Evolutionary conservation across 2,797 vertebrate genomes (phyloP), one percentile per base, ranked within the genome.

Genomic region (Thaleichthys pacificus): DNA sequence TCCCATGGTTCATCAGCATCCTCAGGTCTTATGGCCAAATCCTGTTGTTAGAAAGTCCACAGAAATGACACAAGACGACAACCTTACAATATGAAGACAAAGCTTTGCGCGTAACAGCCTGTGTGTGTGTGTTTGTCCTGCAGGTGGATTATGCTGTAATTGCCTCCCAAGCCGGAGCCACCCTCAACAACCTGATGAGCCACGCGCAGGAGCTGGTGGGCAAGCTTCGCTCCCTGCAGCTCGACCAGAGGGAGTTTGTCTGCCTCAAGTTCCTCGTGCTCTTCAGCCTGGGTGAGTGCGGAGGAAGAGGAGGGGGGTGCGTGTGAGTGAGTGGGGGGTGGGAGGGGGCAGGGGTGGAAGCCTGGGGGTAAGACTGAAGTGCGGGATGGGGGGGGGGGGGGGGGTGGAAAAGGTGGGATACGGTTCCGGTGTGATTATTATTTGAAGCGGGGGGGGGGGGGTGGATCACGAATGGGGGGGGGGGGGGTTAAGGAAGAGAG

Each of bases 221-320:
- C 79, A 99, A 97, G 85, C 95, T 99, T 67, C 96, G 97, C 17
- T 95, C 96, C 0, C 91, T 99, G 21, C 97, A 98, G 92, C 93
- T 99, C 62, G 97, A 99, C 87, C 96, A 97, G 78, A 94, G 97
- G 84, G 97, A 99, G 87, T 99, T 99, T 12, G 97, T 99, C 77
- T 99, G 97, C 91, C 95, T 99, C 89, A 99, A 99, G 91, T 99
- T 99, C 91, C 88, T 99, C 90, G 97, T 99, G 87, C 95, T 99
- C 68, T 99, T 99, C 89, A 99, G 97, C 90, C 92, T 97, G 88
- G 97, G 97, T 99, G 91, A 93, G 96, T 93, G 75, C 3, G 35
- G 28, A n/a, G 30, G 49, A 68, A 30, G 7, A 32, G 17, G 14
- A 24, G 60, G 5, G 24, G 15, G 21, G 61, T 8, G 15, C 70